Conservation (phyloP, 1,140 invertebrate genomes). For the Trichonephila clavipes region DNA sequence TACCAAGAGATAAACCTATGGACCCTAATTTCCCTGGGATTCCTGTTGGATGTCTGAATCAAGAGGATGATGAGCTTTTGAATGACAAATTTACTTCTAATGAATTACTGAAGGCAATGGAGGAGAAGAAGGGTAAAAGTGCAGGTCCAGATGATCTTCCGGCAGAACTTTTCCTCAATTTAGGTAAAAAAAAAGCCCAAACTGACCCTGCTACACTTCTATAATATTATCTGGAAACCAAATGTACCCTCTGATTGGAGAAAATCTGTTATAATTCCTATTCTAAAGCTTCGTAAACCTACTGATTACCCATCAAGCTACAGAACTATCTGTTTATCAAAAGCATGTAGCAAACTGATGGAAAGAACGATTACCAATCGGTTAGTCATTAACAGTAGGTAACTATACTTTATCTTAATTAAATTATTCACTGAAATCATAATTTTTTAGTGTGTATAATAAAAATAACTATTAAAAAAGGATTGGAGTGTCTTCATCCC, state of each 20-base stretch:
- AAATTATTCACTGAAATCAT: too few relatives aligned
- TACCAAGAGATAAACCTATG: neutral
- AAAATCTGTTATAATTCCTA: too few relatives aligned
- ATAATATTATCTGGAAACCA: constrained; percentile 21
- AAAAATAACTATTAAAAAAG: too few relatives aligned
- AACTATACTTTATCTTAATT: too few relatives aligned
- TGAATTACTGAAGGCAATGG: neutral
- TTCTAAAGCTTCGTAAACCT: neutral
- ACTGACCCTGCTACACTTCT: neutral
- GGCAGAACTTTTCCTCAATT: neutral
- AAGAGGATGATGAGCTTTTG: neutral
- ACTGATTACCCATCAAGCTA: neutral
- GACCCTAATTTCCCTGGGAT: neutral
- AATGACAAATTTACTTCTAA: constrained; percentile 6
- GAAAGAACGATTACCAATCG: too few relatives aligned
- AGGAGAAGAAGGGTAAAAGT: too few relatives aligned
- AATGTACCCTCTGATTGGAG: constrained; percentile 28
- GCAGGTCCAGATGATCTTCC: neutral
- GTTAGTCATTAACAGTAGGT: too few relatives aligned
- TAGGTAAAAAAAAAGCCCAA: neutral
- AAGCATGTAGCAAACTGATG: neutral
- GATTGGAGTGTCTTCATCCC: too few relatives aligned
- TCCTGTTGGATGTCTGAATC: neutral
- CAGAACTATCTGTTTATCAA: neutral
- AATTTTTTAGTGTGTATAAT: too few relatives aligned